Evolutionary conservation across 2,888 invertebrate species (phyloP), one percentile per base, ranked within the genome.

Genomic region (Colletes collaris): DNA sequence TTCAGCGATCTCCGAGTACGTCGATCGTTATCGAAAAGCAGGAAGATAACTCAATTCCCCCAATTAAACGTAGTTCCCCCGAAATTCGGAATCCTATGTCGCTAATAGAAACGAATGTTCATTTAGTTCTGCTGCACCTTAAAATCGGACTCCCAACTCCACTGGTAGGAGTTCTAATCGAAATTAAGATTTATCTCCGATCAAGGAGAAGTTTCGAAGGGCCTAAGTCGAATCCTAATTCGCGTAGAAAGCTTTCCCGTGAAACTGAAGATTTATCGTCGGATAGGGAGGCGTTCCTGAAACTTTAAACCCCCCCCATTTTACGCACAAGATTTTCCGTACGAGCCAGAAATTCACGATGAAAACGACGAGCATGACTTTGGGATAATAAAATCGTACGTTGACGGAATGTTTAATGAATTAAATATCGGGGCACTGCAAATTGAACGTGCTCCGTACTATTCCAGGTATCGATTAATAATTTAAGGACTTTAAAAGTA

Each of bases 131-230:
- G n/a, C 7, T 4, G 13, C 40, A 7, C 37, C 35, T 58, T 58
- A 4, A 19, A 52, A 67, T 16, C 44, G 16, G 35, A 37, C 27
- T 35, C n/a, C 35, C 19, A 16, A 60, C 60, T 60, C 27, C 66
- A 13, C 6, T 58, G 8, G 35, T 58, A 35, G 19, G 46, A 49
- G 52, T 64, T 37, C 16, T 35, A 59, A 44, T 10, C 27, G 37
- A 65, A 71, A 71, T 76, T 65, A 65, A 71, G 72, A 76, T 71
- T 71, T 76, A 76, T 71, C n/a, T 49, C 27, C 46, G 59, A 53
- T 13, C 50, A 35, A 53, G 52, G 10, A 44, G 44, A 63, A 56
- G 71, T 50, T 70, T 50, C 46, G 44, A 27, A 8, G 35, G 66
- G 55, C 49, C 50, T 66, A 76, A 40, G 35, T 50, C 66, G 55